A percentile compares a stretch with the other conserved stretches of the same genome.
These are phyloP conservation scores for Alectura lathami DNA, from an alignment of 2,113 vertebrate species.

Conservation along the genomic window DNA sequence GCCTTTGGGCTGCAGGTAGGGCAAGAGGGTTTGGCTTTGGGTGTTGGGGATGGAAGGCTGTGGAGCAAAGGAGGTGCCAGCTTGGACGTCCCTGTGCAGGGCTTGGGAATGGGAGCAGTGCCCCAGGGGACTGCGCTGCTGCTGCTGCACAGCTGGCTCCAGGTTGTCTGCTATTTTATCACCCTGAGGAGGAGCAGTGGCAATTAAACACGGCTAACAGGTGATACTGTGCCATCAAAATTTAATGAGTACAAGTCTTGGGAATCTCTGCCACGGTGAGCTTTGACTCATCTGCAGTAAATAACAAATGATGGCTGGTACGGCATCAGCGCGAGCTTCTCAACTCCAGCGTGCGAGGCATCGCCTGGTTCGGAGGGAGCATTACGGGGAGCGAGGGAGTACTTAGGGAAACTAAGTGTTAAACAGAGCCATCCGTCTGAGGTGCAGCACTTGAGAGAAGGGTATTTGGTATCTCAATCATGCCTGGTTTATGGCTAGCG, in stretches of 20 bases:
- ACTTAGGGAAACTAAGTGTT: slow-evolving; percentile 8
- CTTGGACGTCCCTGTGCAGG: fast-evolving
- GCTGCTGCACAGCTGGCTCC: background rate
- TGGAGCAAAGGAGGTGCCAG: background rate
- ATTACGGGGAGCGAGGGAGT: background rate
- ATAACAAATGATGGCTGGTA: background rate
- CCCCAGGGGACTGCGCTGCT: background rate
- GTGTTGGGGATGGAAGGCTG: fast-evolving
- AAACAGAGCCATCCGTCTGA: background rate
- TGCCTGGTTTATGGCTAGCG: slow-evolving; percentile 27
- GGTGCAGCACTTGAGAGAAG: background rate
- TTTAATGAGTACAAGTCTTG: background rate
- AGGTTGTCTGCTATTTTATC: fast-evolving
- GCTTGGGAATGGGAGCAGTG: background rate
- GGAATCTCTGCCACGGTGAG: background rate
- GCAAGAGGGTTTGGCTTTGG: background rate
- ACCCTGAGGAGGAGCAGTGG: fast-evolving
- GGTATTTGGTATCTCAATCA: slow-evolving; percentile 29
- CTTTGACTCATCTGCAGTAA: background rate
- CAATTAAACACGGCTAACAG: background rate
- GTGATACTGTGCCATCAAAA: background rate
- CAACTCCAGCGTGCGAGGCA: background rate
- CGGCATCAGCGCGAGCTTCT: background rate
- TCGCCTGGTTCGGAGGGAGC: background rate
- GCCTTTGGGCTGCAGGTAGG: background rate